Evolutionary conservation across 2,113 vertebrate species (phyloP), one percentile per base, ranked within the genome.

Genomic region (Eretmochelys imbricata): DNA sequence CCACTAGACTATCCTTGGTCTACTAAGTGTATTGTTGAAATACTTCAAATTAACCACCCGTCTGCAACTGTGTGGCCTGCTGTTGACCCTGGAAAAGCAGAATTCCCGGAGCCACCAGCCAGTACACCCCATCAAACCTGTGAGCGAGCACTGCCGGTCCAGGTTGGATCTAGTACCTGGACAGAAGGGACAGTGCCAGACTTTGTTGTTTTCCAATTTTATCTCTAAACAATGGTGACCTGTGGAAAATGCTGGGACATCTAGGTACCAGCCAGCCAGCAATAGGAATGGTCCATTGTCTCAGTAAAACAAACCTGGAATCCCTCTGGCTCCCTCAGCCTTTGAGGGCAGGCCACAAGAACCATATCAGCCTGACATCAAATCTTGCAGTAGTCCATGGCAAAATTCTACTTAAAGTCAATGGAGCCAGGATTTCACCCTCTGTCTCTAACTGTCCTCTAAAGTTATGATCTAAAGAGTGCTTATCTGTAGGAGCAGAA

Each of bases 51-150:
- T 62, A 29, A 13, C 59, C 29, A 62, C 59, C 11, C 29, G 14
- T 29, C 59, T 62, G 4, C 11, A 93, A 29, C 20, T 76, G 24
- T 8, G 8, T 84, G 29, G 16, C 81, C 84, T 87, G 25, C 31
- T 95, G 54, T 24, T 49, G 12, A 8, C 13, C 13, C 81, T 20
- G 69, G 17, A 38, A 38, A 38, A 72, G 69, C 69, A 42, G 76
- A 13, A 62, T 46, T 29, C 0, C 0, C 14, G 42, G 5, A 51
- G 13, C 4, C 25, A 72, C 3, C 16, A 79, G 35, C 16, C 38
- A 16, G 29, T 12, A 57, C 48, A 72, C 69, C 38, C 14, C 31
- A 51, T 0, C 2, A 54, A 46, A 8, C 80, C 19, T 31, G 54
- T 59, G 87, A 59, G 84, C 31, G 27, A 82, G 5, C 49, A 90